A percentile compares a stretch with the other conserved stretches of the same genome.
Evolutionary conservation across 1,140 invertebrate species (phyloP).

Genomic region (Drosophila simulans): DNA sequence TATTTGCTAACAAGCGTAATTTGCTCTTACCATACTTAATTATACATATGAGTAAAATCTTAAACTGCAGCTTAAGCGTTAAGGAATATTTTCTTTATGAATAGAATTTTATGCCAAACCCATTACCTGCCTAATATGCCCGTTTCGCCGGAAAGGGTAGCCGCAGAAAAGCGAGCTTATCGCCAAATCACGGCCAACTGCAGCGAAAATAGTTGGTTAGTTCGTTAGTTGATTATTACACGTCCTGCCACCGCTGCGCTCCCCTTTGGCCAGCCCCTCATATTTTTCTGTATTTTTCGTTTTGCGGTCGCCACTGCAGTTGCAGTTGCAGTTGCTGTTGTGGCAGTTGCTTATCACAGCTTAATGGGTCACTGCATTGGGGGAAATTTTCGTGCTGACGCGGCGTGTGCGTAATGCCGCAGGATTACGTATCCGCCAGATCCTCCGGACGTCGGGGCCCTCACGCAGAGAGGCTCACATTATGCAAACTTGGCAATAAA

Average conservation of each 20-base stretch:
- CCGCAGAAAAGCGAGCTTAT: slow-evolving; percentile 40
- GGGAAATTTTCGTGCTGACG: slow-evolving; percentile 41
- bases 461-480: slow-evolving; percentile 49
- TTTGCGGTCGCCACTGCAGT: slow-evolving; percentile 11
- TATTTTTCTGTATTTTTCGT: not conserved
- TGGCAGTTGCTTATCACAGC: slow-evolving; percentile 47
- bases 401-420: slow-evolving; percentile 56
- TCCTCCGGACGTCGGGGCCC: slow-evolving; percentile 5
- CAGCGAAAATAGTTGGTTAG: slow-evolving; percentile 45
- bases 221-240: slow-evolving; percentile 41
- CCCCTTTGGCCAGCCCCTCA: not conserved
- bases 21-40: no score
- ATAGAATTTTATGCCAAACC: not conserved
- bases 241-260: slow-evolving; percentile 16
- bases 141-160: not conserved
- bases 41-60: no score
- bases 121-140: slow-evolving; percentile 6
- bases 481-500: slow-evolving; percentile 83
- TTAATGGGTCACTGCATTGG: slow-evolving; percentile 59
- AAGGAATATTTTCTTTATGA: no score
- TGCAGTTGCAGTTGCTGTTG: not conserved
- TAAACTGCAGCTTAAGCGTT: not conserved
- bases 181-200: slow-evolving; percentile 43
- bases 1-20: no score
- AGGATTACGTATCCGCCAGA: slow-evolving; percentile 60